A percentile compares a stretch with the other conserved stretches of the same genome.
Evolutionary conservation across 2,113 vertebrate genomes (phyloP).

Genomic region (Ariopsis seemanni): DNA sequence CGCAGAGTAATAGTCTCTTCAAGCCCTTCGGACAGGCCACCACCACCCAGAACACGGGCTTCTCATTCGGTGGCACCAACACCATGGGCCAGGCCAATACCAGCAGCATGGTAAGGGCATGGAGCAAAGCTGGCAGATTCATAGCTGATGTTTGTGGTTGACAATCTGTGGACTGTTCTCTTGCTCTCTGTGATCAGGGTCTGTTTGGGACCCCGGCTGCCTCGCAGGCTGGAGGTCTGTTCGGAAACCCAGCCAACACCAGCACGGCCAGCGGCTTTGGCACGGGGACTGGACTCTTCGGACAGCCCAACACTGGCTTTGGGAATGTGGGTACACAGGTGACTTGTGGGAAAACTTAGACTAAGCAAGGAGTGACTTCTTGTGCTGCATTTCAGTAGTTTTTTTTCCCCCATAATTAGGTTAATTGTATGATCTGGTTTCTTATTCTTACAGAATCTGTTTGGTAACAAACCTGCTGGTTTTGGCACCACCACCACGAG

Average conservation of each 20-base stretch:
- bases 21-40: slow-evolving; percentile 89
- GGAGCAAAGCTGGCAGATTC: background rate
- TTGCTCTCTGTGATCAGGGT: slow-evolving; percentile 71
- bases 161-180: background rate
- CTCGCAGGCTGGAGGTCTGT: slow-evolving; percentile 82
- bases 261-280: slow-evolving; percentile 86
- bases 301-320: slow-evolving; percentile 82
- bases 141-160: background rate
- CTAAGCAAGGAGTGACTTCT: background rate
- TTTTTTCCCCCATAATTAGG: too few species aligned
- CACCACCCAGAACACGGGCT: slow-evolving; percentile 83
- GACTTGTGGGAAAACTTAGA: background rate
- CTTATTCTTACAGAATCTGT: slow-evolving; percentile 78
- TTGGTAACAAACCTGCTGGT: slow-evolving; percentile 87
- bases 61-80: slow-evolving; percentile 85
- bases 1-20: slow-evolving; percentile 77
- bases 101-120: slow-evolving; percentile 81
- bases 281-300: slow-evolving; percentile 83
- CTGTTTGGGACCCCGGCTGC: slow-evolving; percentile 87
- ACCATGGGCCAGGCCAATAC: slow-evolving; percentile 87
- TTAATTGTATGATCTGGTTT: background rate
- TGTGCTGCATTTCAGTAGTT: background rate
- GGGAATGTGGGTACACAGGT: slow-evolving; percentile 84
- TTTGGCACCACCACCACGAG: slow-evolving; percentile 94
- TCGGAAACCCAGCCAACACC: slow-evolving; percentile 83